A percentile compares a stretch with the other conserved stretches of the same genome.
These are phyloP conservation scores for Arothron firmamentum DNA, from an alignment of 2,113 vertebrate genomes.

Conservation along the genomic window DNA sequence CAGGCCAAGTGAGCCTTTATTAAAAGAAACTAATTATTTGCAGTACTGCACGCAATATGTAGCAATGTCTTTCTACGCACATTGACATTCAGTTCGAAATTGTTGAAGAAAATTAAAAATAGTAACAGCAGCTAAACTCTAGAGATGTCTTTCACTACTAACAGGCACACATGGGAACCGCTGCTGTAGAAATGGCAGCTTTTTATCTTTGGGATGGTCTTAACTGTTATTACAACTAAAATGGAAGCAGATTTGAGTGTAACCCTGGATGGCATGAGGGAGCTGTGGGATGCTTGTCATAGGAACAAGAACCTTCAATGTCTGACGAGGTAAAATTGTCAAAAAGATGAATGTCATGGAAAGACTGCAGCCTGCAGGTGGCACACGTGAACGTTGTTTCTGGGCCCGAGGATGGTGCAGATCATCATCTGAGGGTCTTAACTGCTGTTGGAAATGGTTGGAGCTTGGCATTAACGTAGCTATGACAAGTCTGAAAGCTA, in stretches of 20 bases:
- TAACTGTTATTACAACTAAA: background rate
- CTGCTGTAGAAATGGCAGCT: too few species aligned
- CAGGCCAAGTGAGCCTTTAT: conserved; percentile 1
- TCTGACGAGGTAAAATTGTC: too few species aligned
- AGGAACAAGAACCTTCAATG: background rate
- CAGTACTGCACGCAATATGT: conserved; percentile 35
- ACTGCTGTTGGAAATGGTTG: conserved; percentile 10
- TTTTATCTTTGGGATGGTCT: background rate
- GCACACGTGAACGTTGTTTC: background rate
- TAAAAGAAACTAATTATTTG: conserved; percentile 14
- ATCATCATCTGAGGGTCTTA: background rate
- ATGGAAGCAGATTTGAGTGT: too few species aligned
- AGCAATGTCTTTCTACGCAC: conserved; percentile 35
- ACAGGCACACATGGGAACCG: background rate
- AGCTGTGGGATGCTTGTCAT: too few species aligned
- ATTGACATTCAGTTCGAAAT: background rate
- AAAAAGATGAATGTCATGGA: background rate
- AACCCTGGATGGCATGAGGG: too few species aligned
- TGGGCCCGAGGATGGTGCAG: conserved; percentile 7
- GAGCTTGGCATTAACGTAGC: conserved; percentile 25
- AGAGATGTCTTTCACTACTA: background rate
- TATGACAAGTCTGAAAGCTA: conserved; percentile 12
- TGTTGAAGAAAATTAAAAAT: conserved; percentile 4
- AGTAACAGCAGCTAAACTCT: background rate
- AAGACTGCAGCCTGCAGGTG: conserved; percentile 15